Evolutionary conservation across 1,140 invertebrate genomes (phyloP).

Genomic region (Prorops nasuta): DNA sequence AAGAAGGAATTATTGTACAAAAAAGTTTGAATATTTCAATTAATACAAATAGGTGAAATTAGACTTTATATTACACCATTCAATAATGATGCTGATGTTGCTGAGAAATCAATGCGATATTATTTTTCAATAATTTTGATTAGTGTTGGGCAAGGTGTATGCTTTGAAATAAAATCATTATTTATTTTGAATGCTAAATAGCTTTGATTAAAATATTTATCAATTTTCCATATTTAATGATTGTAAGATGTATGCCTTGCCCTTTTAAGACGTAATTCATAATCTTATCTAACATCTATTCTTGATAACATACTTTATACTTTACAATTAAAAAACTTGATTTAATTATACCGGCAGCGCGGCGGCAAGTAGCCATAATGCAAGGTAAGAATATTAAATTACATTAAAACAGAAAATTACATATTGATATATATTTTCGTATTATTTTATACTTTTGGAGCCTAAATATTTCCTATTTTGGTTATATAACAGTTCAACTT

Average conservation of each 20-base stretch:
- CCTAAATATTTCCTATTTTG: no score
- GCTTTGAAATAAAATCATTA: conserved; percentile 2
- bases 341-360: conserved; percentile 60
- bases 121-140: conserved; percentile 11
- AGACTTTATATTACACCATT: conserved; percentile 2
- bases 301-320: conserved; percentile 33
- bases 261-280: conserved; percentile 20
- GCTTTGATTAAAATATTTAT: background rate
- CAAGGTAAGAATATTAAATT: conserved; percentile 58
- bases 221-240: background rate
- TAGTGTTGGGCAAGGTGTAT: conserved; percentile 26
- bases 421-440: conserved; percentile 48
- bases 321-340: conserved; percentile 58
- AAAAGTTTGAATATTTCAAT: no score
- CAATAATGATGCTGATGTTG: conserved; percentile 6
- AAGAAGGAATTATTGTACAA: no score
- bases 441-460: no score
- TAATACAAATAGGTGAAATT: no score
- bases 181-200: conserved; percentile 1
- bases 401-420: conserved; percentile 53
- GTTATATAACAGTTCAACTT: no score
- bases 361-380: conserved; percentile 57
- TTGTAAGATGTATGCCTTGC: conserved; percentile 21
- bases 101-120: conserved; percentile 15
- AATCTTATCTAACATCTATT: conserved; percentile 27